Evolutionary conservation across 1,140 invertebrate species (phyloP).

Genomic region (Zaprionus lachaisei): DNA sequence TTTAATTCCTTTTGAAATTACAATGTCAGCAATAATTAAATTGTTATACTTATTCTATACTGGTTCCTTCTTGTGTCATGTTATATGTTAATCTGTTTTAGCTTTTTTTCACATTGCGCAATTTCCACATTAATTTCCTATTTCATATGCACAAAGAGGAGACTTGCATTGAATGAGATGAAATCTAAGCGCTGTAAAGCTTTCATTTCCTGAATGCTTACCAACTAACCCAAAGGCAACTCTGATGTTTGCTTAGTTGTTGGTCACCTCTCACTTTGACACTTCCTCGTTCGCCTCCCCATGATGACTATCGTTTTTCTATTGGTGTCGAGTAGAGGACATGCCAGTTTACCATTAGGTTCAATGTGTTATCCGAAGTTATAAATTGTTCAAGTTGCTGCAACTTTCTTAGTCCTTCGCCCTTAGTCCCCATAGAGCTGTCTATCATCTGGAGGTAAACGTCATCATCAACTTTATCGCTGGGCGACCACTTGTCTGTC

Average conservation of each 20-base stretch:
- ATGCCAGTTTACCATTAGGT: conserved; percentile 5
- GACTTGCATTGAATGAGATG: neutral
- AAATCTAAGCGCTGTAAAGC: neutral
- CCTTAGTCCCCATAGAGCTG: neutral
- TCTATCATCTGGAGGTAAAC: conserved; percentile 33
- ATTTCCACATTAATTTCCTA: neutral
- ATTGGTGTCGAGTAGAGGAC: conserved; percentile 2
- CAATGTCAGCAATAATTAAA: neutral
- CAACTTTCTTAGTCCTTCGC: neutral
- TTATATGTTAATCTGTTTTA: neutral
- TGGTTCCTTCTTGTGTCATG: neutral
- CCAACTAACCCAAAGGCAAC: conserved; percentile 1
- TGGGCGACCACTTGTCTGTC: conserved; percentile 61
- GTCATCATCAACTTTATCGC: conserved; percentile 39
- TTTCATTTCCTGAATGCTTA: conserved; percentile 30
- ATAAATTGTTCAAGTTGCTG: conserved; percentile 7
- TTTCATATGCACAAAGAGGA: neutral
- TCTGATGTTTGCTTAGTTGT: neutral
- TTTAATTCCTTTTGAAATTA: neutral
- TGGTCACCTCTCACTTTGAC: conserved; percentile 7
- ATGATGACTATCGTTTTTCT: conserved; percentile 2
- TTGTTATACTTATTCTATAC: neutral
- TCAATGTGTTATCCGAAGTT: neutral
- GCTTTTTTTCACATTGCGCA: neutral
- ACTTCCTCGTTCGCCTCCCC: conserved; percentile 3